Evolutionary conservation across 2,888 invertebrate species (phyloP).

Genomic region (Sturmia bella): DNA sequence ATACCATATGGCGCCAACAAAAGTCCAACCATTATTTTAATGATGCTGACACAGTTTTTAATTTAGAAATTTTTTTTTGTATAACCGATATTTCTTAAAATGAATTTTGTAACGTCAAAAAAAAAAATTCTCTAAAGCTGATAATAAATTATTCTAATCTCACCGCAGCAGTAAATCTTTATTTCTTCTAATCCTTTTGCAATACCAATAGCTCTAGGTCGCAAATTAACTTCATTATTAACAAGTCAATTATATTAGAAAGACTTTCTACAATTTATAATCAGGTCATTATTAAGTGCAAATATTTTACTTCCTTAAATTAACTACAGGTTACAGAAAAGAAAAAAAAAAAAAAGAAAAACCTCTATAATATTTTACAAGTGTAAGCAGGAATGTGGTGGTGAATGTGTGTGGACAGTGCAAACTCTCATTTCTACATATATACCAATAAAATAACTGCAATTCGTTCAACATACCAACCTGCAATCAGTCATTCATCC

Average conservation of each 20-base stretch:
- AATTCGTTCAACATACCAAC: conserved; percentile 11
- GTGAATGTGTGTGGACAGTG: neutral
- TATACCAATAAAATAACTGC: neutral
- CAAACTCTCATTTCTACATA: neutral
- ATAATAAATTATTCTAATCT: too few relatives aligned
- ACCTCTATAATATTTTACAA: conserved; percentile 9
- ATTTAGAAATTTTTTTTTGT: too few relatives aligned
- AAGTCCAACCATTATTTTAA: too few relatives aligned
- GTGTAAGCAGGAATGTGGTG: conserved; percentile 26
- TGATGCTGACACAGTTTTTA: too few relatives aligned
- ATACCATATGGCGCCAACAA: too few relatives aligned
- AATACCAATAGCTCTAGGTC: neutral
- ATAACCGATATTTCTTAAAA: too few relatives aligned
- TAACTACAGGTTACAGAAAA: neutral
- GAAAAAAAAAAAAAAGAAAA: neutral
- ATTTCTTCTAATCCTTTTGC: neutral
- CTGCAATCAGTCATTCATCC: conserved; percentile 61
- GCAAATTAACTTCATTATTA: neutral
- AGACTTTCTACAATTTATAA: conserved; percentile 7
- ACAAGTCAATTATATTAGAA: neutral
- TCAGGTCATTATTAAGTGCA: conserved; percentile 15
- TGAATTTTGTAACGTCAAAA: neutral
- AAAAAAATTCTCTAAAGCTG: conserved; percentile 6
- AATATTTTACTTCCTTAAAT: conserved; percentile 30
- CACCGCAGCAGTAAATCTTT: too few relatives aligned